Conservation (phyloP, 2,113 vertebrate species). For the Vidua macroura region DNA sequence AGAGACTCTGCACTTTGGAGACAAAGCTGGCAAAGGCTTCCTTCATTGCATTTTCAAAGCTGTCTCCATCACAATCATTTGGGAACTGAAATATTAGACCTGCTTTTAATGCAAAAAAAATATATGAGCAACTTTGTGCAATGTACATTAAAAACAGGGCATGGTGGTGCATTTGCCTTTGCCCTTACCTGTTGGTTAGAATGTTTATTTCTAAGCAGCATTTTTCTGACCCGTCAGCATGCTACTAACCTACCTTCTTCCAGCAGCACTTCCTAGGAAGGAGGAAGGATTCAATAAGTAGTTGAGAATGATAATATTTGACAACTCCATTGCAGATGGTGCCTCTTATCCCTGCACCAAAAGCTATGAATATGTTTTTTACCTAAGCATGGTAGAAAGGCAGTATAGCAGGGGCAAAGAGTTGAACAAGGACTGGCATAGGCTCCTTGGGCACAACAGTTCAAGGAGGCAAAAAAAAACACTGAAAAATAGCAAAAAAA, state of each 20-base stretch:
- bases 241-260: background rate
- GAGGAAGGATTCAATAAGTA: background rate
- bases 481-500: background rate
- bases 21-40: background rate
- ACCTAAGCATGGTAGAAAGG: background rate
- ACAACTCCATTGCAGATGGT: background rate
- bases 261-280: background rate
- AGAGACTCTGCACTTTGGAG: background rate
- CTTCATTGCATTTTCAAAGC: background rate
- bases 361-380: background rate
- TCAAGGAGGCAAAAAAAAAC: background rate
- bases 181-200: background rate
- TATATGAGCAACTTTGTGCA: background rate
- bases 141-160: rapidly evolving
- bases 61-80: background rate
- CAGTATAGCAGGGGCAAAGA: background rate
- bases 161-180: background rate
- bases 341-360: rapidly evolving
- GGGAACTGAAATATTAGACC: background rate
- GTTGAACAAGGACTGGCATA: background rate
- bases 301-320: background rate
- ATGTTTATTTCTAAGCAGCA: background rate
- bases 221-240: background rate
- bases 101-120: background rate
- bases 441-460: no score